Percentiles rank a stretch among this genome's conserved stretches.
These are phyloP conservation scores for Schrankia costaestrigalis DNA, from an alignment of 2,888 invertebrate species.

Conservation along the genomic window DNA sequence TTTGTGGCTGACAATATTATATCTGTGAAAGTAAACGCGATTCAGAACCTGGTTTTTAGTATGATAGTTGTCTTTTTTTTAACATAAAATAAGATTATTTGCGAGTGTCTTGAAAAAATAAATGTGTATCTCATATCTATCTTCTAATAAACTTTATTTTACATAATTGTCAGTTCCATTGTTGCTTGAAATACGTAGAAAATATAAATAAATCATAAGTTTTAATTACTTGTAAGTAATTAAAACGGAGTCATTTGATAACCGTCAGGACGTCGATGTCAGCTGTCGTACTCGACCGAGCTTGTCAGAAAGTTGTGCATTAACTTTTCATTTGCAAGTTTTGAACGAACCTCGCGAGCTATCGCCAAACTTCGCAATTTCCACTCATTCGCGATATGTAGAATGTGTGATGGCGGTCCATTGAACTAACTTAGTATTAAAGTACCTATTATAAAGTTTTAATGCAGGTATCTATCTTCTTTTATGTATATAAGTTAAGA, in stretches of 20 bases:
- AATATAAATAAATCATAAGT: too few relatives aligned
- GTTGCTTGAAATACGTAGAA: too few relatives aligned
- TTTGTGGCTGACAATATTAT: too few relatives aligned
- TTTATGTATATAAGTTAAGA: neutral
- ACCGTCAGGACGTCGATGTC: slow-evolving; percentile 49
- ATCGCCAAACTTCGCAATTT: slow-evolving; percentile 52
- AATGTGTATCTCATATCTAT: too few relatives aligned
- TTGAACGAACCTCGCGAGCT: slow-evolving; percentile 50
- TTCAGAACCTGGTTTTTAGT: too few relatives aligned
- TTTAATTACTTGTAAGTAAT: too few relatives aligned
- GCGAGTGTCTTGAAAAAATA: too few relatives aligned
- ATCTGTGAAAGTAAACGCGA: too few relatives aligned
- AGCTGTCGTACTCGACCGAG: slow-evolving; percentile 40
- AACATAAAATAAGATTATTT: too few relatives aligned
- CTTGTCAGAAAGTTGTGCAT: slow-evolving; percentile 67
- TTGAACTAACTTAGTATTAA: slow-evolving; percentile 13
- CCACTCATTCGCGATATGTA: slow-evolving; percentile 47
- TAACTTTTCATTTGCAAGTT: slow-evolving; percentile 76
- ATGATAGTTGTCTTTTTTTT: too few relatives aligned
- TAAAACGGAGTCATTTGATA: slow-evolving; percentile 65
- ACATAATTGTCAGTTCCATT: too few relatives aligned
- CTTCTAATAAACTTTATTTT: too few relatives aligned
- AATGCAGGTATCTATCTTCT: neutral
- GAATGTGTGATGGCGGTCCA: slow-evolving; percentile 26
- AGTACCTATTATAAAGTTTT: slow-evolving; percentile 5